Percentiles rank a stretch among this genome's conserved stretches.
Conservation (phyloP, 2,797 vertebrate genomes). For the Bovichtus diacanthus region DNA sequence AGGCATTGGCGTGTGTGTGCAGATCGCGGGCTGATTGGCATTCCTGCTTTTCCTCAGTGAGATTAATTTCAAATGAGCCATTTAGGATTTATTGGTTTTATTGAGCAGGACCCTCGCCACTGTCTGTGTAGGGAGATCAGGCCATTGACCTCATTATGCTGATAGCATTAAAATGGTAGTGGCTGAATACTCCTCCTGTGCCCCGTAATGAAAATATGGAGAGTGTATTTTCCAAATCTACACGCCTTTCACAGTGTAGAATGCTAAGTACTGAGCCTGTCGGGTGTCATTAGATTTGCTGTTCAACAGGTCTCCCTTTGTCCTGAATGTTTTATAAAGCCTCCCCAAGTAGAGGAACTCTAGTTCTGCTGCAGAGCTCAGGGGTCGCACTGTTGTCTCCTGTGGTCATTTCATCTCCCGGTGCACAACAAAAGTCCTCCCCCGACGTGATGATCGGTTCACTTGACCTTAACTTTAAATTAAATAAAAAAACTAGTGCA, state of each 20-base stretch:
- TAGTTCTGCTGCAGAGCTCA: conserved; percentile 9
- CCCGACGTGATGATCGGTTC: neutral
- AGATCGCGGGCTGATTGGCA: conserved; percentile 12
- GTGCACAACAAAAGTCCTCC: conserved; percentile 12
- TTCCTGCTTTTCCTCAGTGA: conserved; percentile 15
- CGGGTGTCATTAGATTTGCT: conserved; percentile 53
- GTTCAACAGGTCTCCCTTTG: conserved; percentile 61
- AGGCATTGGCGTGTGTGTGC: conserved; percentile 16
- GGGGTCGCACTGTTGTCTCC: conserved; percentile 15
- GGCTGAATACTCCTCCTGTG: conserved; percentile 10
- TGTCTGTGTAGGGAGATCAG: neutral
- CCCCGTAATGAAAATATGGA: conserved; percentile 31
- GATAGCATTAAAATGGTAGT: conserved; percentile 27
- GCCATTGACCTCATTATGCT: conserved; percentile 32
- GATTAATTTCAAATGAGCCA: conserved; percentile 41
- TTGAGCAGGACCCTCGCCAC: conserved; percentile 15
- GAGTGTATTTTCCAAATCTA: conserved; percentile 38
- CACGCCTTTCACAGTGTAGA: conserved; percentile 13
- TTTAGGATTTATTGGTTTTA: conserved; percentile 31
- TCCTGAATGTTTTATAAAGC: conserved; percentile 68
- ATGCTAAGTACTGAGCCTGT: conserved; percentile 53
- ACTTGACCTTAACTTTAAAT: conserved; percentile 3
- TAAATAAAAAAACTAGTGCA: neutral
- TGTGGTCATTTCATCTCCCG: conserved; percentile 23
- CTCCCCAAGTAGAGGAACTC: conserved; percentile 24